A percentile compares a stretch with the other conserved stretches of the same genome.
These are phyloP conservation scores for Littorina saxatilis DNA, from an alignment of 1,140 invertebrate genomes.

Conservation along the genomic window DNA sequence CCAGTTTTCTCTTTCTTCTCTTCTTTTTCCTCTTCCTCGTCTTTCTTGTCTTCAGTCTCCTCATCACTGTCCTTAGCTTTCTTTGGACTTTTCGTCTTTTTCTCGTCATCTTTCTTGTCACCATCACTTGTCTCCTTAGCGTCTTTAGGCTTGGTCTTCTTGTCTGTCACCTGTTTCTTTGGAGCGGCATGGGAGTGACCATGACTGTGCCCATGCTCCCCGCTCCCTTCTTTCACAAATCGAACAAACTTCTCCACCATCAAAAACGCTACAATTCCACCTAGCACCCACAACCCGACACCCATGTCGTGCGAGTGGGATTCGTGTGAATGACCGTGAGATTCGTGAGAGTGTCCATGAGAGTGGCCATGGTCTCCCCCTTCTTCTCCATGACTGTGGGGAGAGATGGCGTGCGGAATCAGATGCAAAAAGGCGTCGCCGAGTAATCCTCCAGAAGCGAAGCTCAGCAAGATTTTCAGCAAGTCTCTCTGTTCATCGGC, in stretches of 20 bases:
- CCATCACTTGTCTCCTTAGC: slow-evolving; percentile 38
- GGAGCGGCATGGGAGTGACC: slow-evolving; percentile 41
- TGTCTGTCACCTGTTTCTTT: slow-evolving; percentile 49
- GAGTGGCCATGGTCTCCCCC: slow-evolving; percentile 79
- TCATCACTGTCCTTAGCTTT: slow-evolving; percentile 45
- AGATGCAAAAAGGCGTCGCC: slow-evolving; percentile 98
- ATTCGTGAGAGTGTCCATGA: slow-evolving; percentile 75
- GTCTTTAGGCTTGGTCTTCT: slow-evolving; percentile 50
- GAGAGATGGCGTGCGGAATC: slow-evolving; percentile 93
- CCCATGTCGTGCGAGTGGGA: slow-evolving; percentile 81
- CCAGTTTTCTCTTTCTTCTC: slow-evolving; percentile 11
- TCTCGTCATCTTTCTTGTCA: slow-evolving; percentile 73
- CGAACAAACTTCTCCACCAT: slow-evolving; percentile 95
- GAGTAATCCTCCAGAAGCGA: slow-evolving; percentile 95
- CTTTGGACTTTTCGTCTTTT: slow-evolving; percentile 47
- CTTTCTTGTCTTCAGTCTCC: slow-evolving; percentile 43
- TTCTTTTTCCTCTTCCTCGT: slow-evolving; percentile 34
- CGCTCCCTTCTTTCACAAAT: slow-evolving; percentile 85
- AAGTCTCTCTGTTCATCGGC: slow-evolving; percentile 83
- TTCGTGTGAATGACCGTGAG: slow-evolving; percentile 74
- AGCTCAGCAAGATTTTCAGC: slow-evolving; percentile 92
- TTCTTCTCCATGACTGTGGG: slow-evolving; percentile 75
- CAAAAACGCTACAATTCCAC: slow-evolving; percentile 94
- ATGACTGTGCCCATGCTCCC: slow-evolving; percentile 78
- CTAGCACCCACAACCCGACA: slow-evolving; percentile 92